Evolutionary conservation across 35 echinoderm and acorn worm species (phyloP).

Genomic region (Holothuria glaberrima): DNA sequence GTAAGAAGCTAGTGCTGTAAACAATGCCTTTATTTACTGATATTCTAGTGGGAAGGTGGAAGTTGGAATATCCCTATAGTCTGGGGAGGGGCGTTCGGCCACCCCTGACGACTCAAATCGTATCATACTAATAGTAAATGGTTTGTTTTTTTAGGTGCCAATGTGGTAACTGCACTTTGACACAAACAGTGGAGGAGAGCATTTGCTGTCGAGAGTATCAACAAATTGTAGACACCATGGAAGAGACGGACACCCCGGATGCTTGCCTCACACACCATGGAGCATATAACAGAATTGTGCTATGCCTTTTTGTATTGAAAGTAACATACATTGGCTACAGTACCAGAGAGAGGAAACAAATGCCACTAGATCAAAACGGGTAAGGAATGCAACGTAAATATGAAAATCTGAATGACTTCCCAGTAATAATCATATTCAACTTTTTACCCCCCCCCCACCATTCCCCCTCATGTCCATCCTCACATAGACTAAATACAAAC

Average conservation of each 20-base stretch:
- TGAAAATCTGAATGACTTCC: background rate
- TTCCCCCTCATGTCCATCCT: too few relatives aligned
- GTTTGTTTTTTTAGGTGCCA: background rate
- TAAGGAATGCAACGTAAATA: background rate
- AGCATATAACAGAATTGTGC: background rate
- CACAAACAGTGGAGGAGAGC: background rate
- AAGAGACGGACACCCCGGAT: background rate
- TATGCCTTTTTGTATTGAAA: background rate
- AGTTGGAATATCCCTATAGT: too few relatives aligned
- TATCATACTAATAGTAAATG: too few relatives aligned
- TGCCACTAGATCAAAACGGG: background rate
- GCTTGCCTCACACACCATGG: background rate
- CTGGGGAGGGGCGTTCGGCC: too few relatives aligned
- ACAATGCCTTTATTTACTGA: too few relatives aligned
- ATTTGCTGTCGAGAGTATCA: constrained; percentile 24
- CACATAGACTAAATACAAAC: too few relatives aligned
- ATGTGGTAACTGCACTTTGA: background rate
- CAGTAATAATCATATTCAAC: background rate
- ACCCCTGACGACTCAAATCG: too few relatives aligned
- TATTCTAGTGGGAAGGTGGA: too few relatives aligned
- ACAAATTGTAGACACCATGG: constrained; percentile 8
- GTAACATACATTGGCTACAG: background rate
- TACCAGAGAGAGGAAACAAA: constrained; percentile 20
- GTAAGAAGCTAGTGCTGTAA: too few relatives aligned
- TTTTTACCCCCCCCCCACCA: background rate